These are phyloP conservation scores for Danio jaintianensis DNA, from an alignment of 2,797 vertebrate species.

Conservation along the genomic window DNA sequence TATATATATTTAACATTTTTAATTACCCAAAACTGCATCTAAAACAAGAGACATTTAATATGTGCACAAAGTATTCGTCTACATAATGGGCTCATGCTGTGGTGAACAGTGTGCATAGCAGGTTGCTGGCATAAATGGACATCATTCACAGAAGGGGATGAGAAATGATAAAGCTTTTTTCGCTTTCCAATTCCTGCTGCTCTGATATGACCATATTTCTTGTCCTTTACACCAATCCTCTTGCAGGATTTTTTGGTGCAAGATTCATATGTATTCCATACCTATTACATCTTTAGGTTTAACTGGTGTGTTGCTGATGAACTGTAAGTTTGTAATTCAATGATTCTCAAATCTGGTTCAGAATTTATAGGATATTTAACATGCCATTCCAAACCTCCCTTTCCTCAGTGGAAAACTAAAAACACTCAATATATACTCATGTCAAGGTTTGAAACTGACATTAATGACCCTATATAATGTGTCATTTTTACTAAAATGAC, in stretches of 20 bases:
- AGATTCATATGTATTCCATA: not conserved
- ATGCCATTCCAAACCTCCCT: not conserved
- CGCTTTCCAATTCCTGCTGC: slow-evolving; percentile 24
- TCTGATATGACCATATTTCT: not conserved
- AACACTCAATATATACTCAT: no score
- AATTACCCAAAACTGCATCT: not conserved
- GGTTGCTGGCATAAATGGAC: slow-evolving; percentile 11
- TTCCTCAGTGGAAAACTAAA: not conserved
- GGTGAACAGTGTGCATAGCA: not conserved
- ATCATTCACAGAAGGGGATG: slow-evolving; percentile 7
- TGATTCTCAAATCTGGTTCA: not conserved
- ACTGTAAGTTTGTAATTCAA: not conserved
- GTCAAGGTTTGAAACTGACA: not conserved
- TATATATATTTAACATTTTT: not conserved
- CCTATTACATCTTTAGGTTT: not conserved
- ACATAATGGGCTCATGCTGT: not conserved
- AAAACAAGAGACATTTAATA: slow-evolving; percentile 12
- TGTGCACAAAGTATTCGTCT: not conserved
- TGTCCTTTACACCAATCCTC: slow-evolving; percentile 30
- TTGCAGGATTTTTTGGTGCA: not conserved
- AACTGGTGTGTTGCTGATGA: not conserved
- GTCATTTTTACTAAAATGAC: not conserved
- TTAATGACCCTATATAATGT: not conserved
- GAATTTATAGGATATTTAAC: not conserved
- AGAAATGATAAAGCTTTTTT: slow-evolving; percentile 30